A percentile compares a stretch with the other conserved stretches of the same genome.
phyloP scores from a whole-genome alignment of 2,888 invertebrate species.

The Sipha maydis region DNA sequence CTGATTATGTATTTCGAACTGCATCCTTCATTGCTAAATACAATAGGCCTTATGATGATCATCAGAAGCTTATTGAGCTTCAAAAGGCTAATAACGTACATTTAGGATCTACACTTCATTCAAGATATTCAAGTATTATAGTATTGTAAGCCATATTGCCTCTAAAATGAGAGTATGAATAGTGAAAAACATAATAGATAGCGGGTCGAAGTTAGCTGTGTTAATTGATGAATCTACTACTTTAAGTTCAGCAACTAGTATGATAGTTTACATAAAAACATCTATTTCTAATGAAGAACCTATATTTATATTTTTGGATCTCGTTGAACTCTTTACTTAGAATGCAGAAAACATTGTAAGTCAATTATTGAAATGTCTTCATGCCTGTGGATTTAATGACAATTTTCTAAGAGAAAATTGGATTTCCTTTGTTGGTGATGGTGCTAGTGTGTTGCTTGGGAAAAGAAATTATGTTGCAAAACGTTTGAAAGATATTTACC shows the following conservation, averaged over 20 bases:
- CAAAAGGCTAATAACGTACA: background rate
- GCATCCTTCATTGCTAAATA: conserved; percentile 1
- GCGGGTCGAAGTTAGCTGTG: background rate
- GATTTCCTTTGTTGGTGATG: conserved; percentile 4
- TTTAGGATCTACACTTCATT: conserved; percentile 13
- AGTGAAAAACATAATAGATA: conserved; percentile 1
- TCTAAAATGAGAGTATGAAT: background rate
- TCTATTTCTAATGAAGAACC: conserved; percentile 14
- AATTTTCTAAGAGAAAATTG: background rate
- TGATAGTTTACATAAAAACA: conserved; percentile 9
- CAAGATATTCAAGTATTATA: conserved; percentile 9
- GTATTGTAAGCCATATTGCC: conserved; percentile 11
- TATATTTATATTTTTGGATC: conserved; percentile 36
- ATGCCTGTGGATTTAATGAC: background rate
- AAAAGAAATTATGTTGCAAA: conserved; percentile 25
- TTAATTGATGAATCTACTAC: conserved; percentile 34
- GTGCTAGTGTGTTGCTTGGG: background rate
- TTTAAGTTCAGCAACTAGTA: conserved; percentile 2
- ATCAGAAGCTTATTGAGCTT: conserved; percentile 5
- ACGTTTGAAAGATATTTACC: conserved; percentile 26
- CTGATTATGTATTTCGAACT: background rate
- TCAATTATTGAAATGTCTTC: background rate
- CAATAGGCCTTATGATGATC: conserved; percentile 9
- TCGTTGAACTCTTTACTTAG: background rate
- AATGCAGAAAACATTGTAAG: background rate